Evolutionary conservation across 2,888 invertebrate genomes (phyloP).

Genomic region (Athalia rosae): DNA sequence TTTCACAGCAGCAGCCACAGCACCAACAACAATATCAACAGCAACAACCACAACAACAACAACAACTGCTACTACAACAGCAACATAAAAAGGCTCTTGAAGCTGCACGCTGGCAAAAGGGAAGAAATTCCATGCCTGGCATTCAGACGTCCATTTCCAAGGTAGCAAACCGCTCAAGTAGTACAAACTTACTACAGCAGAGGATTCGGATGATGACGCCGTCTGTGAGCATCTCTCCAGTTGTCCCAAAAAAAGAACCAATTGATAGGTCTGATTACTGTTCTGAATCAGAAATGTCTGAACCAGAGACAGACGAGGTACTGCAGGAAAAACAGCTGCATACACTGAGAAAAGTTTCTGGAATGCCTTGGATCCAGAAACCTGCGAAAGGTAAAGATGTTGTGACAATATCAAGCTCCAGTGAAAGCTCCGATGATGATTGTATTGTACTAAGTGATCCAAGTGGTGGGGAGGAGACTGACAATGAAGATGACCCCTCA

Average conservation of each 20-base stretch:
- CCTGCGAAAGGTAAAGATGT: slow-evolving; percentile 75
- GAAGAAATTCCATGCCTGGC: slow-evolving; percentile 63
- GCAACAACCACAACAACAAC: too few relatives aligned
- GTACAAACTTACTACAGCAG: slow-evolving; percentile 63
- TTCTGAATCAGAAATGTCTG: slow-evolving; percentile 71
- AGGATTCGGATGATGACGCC: slow-evolving; percentile 74
- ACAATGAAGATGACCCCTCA: slow-evolving; percentile 88
- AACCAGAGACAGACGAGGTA: slow-evolving; percentile 63
- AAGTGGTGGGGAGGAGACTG: slow-evolving; percentile 86
- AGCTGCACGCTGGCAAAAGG: slow-evolving; percentile 68
- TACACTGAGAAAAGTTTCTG: slow-evolving; percentile 59
- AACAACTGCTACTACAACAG: slow-evolving; percentile 46
- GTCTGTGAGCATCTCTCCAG: slow-evolving; percentile 75
- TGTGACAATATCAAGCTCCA: slow-evolving; percentile 85
- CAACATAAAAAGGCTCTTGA: slow-evolving; percentile 66
- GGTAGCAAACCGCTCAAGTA: slow-evolving; percentile 61
- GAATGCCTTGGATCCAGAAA: slow-evolving; percentile 62
- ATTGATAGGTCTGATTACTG: slow-evolving; percentile 67
- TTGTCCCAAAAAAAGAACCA: slow-evolving; percentile 70
- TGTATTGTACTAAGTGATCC: slow-evolving; percentile 92
- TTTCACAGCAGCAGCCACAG: slow-evolving; percentile 57
- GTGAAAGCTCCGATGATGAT: slow-evolving; percentile 86
- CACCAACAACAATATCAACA: slow-evolving; percentile 51
- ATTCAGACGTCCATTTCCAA: slow-evolving; percentile 68
- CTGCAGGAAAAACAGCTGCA: slow-evolving; percentile 67